Base-by-base conservation (phyloP, 2,113 vertebrate species). In the Bambusicola thoracicus region DNA sequence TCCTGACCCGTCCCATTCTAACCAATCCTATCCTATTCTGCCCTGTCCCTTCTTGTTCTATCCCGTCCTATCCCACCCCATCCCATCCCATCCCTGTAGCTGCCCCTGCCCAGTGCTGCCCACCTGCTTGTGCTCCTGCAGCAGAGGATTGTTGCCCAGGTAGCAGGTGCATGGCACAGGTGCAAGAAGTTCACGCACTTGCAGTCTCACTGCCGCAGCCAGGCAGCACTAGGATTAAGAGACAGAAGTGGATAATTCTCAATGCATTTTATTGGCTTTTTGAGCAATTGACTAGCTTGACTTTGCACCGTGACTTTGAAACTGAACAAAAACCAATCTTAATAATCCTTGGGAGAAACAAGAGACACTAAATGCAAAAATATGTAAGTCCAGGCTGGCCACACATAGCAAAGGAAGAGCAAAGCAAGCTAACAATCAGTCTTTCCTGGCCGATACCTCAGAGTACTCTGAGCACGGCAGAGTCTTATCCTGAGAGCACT, bases 81-180 rank as follows among this genome's bases (percentile, higher is more conserved):
- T 27, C 59, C 59, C 61, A 44, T 36, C 68, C 5, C 21, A 29
- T 15, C 16, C 13, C 13, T n/a, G 17, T 19, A 4, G 22, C 2
- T 66, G 25, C 30, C 29, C 1, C 7, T 8, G 24, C 3, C n/a
- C 32, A 19, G 4, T 6, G 32, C 36, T 32, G 44, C 76, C 22
- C 13, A 3, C 76, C 46, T 1, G 13, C 17, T 62, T 1, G 5
- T 51, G 38, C 49, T 36, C 32, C 78, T 27, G 18, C 12, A 3
- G 10, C 13, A 1, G 58, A 27, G 25, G 10, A 40, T 29, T 18
- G 5, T 11, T 40, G 25, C 11, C 38, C 13, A 22, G 16, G 25
- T 6, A 40, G 36, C 8, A 29, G 61, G 22, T 6, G 14, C n/a
- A 2, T 0, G 11, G 7, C 0, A 1, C 1, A 7, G 13, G 6